Evolutionary conservation across 2,113 vertebrate species (phyloP), one percentile per base, ranked within the genome.

Genomic region (Ceyx cyanopectus): DNA sequence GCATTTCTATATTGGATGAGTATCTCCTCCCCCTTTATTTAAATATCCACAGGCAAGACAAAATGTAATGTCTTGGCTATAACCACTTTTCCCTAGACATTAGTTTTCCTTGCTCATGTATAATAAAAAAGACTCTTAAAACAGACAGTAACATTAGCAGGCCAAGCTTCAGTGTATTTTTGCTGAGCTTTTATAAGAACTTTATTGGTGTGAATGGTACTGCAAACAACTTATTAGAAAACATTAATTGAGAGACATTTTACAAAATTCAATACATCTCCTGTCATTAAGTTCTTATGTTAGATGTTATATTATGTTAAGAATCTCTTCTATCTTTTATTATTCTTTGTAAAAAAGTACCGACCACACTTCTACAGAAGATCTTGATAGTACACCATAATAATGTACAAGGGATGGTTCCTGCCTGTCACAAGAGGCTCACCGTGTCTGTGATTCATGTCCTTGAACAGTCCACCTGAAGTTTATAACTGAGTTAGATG

Each of bases 1-100:
- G 85, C 94, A 88, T 94, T 96, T 96, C 93, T 97, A 95, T 95
- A 96, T 17, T 91, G 86, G 81, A 87, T 95, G 92, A 78, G 85
- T 90, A 95, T 54, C 73, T 89, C 94, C 62, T 92, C 86, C 66
- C 80, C 68, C 81, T 81, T 81, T 83, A 85, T 91, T 96, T 94
- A 95, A 95, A 95, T 87, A 95, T 84, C 89, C 70, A 89, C 88
- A 85, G 92, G 92, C 67, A 91, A 95, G 96, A 84, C 65, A 95
- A 93, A 95, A 90, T 51, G 63, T 67, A 95, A 89, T 95, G 83
- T 95, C 97, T 97, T 91, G 90, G 82, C 94, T 97, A 61, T 66
- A 96, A 93, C 51, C 63, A 81, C 43, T 95, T 81, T 85, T 93
- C 78, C 83, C 76, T 45, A 96, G 89, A 96, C 74, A 91, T 94